Base-by-base conservation (phyloP, 1,140 invertebrate genomes). In the Acromyrmex heyeri region DNA sequence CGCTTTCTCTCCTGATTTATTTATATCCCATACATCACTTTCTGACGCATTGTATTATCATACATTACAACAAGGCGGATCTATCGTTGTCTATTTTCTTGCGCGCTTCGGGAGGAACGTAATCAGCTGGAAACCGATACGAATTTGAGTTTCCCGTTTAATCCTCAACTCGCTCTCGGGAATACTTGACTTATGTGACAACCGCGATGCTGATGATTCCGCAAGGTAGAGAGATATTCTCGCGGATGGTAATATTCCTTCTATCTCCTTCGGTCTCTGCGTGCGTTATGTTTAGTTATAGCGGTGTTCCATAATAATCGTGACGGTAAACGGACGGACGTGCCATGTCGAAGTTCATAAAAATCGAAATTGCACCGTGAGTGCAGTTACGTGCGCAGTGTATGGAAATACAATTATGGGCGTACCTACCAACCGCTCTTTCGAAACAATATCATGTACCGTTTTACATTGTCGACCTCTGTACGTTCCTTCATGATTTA, bases 1-100 rank as follows among this genome's bases (percentile, higher is more conserved):
- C 53, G 73, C 82, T 85, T 78, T 88, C 86, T 62, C 78, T 55
- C 38, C 24, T 59, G 86, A 78, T 88, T 88, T 85, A 87, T 88
- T 85, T 76, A 70, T 69, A 69, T 61, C 67, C 67, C 57, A 61
- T 65, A 24, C 44, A 86, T 87, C 67, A 75, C 83, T 86, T 81
- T 81, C 67, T 16, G 70, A 57, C 70, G 55, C 55, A 55, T 85
- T 50, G 73, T 21, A 89, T 88, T 73, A 85, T 72, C 59, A 88
- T 73, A 61, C 75, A 79, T 88, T 62, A 83, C 44, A 10, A n/a
- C 59, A 38, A 30, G 38, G 7, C 57, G 55, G n/a, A 50, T 24
- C 53, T 75, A 73, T 73, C 79, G 67, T 48, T 57, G 30, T 73
- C 57, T 73, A 38, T 88, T 73, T 61, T 34, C 64, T 50, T 16